Evolutionary conservation across 2,113 vertebrate species (phyloP).

Genomic region (Hemiscyllium ocellatum): DNA sequence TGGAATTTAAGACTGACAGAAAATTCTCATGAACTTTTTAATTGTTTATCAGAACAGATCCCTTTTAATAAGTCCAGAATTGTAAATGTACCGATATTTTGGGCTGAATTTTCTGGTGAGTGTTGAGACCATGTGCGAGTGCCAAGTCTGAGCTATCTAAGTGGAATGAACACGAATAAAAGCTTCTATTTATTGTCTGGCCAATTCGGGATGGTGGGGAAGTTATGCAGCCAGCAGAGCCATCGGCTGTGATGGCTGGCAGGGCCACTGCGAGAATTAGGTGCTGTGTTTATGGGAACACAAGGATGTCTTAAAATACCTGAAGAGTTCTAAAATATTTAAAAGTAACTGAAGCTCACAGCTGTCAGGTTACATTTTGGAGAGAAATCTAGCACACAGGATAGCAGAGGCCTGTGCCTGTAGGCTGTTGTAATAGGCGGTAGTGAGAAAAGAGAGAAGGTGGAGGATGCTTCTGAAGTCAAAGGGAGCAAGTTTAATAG

Average conservation of each 20-base stretch:
- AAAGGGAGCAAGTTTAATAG: too few species aligned
- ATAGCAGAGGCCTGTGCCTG: too few species aligned
- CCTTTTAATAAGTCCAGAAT: background rate
- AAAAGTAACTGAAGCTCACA: background rate
- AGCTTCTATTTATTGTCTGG: background rate
- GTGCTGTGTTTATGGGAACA: background rate
- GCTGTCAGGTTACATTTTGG: too few species aligned
- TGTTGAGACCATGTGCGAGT: background rate
- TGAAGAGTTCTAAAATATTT: background rate
- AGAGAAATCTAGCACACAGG: too few species aligned
- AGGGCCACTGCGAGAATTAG: background rate
- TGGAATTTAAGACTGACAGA: background rate
- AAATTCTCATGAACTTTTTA: background rate
- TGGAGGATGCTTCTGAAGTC: too few species aligned
- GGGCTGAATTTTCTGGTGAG: background rate
- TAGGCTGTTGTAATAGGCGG: too few species aligned
- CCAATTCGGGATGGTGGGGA: background rate
- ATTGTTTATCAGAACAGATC: background rate
- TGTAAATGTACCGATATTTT: background rate
- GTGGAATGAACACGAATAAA: background rate
- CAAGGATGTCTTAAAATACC: background rate
- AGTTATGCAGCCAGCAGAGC: background rate
- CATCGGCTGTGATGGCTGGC: background rate
- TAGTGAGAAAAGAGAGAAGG: too few species aligned
- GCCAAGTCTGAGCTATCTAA: background rate